A percentile compares a stretch with the other conserved stretches of the same genome.
Conservation (phyloP, 2,888 invertebrate species). For the Tachystola acroxantha region DNA sequence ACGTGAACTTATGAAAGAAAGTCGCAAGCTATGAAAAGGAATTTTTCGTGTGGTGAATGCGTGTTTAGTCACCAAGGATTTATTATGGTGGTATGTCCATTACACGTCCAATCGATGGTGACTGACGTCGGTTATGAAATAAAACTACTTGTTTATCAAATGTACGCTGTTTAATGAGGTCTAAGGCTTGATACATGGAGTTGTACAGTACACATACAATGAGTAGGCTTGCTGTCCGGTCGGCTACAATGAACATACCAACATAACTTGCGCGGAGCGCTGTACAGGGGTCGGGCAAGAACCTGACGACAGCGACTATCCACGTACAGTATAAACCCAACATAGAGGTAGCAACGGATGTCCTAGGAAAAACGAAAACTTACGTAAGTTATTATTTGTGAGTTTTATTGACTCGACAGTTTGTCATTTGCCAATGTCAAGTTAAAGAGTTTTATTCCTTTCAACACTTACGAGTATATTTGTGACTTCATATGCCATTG, state of each 20-base stretch:
- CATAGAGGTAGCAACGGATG: no score
- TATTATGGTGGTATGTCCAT: conserved; percentile 69
- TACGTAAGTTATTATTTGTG: no score
- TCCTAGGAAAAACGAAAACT: no score
- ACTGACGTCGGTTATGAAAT: conserved; percentile 39
- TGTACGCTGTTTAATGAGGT: conserved; percentile 70
- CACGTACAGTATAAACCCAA: no score
- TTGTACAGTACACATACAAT: conserved; percentile 35
- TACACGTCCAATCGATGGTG: conserved; percentile 32
- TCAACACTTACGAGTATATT: no score
- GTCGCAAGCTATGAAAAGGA: conserved; percentile 8
- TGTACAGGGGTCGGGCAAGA: conserved; percentile 23
- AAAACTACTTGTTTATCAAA: conserved; percentile 63
- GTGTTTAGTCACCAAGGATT: conserved; percentile 34
- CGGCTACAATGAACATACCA: conserved; percentile 68
- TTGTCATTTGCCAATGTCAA: no score
- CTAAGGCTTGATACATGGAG: conserved; percentile 58
- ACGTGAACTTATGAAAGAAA: conserved; percentile 19
- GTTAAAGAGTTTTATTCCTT: no score
- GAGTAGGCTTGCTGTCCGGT: conserved; percentile 28
- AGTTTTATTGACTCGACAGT: no score
- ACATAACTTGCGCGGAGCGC: conserved; percentile 39
- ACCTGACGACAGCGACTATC: conserved; percentile 22
- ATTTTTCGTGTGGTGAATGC: conserved; percentile 8
- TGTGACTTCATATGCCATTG: no score